Conservation (phyloP, 2,113 vertebrate species). For the Anarhynchus alexandrinus region DNA sequence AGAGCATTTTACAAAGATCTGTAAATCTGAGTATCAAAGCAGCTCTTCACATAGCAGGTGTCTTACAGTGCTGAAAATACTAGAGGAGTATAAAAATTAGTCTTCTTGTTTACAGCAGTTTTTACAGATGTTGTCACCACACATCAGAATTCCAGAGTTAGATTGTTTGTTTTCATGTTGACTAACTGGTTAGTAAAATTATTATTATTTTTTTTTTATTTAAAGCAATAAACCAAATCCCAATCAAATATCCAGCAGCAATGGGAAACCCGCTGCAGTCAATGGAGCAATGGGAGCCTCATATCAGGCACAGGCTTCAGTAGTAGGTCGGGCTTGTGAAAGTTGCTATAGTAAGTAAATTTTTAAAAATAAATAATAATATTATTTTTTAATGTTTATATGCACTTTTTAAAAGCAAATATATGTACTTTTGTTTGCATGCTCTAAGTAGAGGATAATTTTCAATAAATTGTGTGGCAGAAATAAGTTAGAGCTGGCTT, state of each 20-base stretch:
- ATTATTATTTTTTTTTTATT: conserved; percentile 3
- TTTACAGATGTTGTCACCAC: background rate
- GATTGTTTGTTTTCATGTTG: background rate
- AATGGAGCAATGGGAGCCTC: conserved; percentile 87
- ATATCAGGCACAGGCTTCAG: conserved; percentile 75
- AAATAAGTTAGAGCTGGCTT: background rate
- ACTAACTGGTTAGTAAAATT: background rate
- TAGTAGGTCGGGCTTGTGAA: conserved; percentile 91
- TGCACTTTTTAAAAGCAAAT: background rate
- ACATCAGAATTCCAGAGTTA: background rate
- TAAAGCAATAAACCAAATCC: conserved; percentile 98
- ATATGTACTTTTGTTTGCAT: background rate
- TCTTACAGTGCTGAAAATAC: background rate
- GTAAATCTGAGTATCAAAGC: background rate
- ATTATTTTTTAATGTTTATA: background rate
- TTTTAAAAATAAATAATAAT: background rate
- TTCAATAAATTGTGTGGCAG: background rate
- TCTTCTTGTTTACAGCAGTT: background rate
- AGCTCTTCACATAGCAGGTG: background rate
- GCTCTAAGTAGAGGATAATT: background rate
- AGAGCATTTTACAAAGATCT: background rate
- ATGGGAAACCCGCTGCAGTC: conserved; percentile 88
- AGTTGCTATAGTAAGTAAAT: conserved; percentile 91
- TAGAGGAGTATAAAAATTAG: background rate
- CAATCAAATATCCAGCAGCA: conserved; percentile 93